Conservation (phyloP, 1,140 invertebrate species). For the Phthorimaea operculella region DNA sequence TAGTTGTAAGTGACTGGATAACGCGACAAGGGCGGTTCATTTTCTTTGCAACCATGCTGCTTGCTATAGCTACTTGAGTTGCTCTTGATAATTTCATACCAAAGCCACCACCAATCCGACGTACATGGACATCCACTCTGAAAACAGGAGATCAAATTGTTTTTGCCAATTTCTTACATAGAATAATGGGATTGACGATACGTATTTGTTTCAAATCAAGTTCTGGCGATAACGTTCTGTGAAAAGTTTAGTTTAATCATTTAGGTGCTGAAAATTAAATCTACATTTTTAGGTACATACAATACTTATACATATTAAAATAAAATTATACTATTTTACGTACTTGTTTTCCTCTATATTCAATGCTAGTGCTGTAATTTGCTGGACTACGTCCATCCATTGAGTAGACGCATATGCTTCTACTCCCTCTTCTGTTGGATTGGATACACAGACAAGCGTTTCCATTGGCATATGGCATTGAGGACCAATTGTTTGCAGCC, state of each 20-base stretch:
- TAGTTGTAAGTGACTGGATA: constrained; percentile 69
- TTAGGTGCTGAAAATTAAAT: no score
- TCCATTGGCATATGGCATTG: constrained; percentile 62
- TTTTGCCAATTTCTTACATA: constrained; percentile 11
- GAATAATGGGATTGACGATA: neutral
- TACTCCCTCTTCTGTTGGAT: constrained; percentile 73
- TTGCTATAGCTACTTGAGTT: constrained; percentile 59
- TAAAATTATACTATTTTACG: constrained; percentile 29
- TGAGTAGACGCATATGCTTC: constrained; percentile 72
- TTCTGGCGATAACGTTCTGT: neutral
- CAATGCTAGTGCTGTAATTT: constrained; percentile 66
- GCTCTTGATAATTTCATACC: constrained; percentile 70
- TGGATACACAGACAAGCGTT: constrained; percentile 69
- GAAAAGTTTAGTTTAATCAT: no score
- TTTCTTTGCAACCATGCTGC: constrained; percentile 42
- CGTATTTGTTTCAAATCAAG: neutral
- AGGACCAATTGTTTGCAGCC: constrained; percentile 30
- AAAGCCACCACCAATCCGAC: constrained; percentile 70
- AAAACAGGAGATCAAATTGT: constrained; percentile 17
- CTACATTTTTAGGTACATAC: no score
- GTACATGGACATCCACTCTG: constrained; percentile 70
- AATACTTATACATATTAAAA: no score
- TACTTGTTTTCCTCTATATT: constrained; percentile 46
- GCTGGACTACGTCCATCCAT: constrained; percentile 70
- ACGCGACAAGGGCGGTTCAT: constrained; percentile 29